Base-by-base conservation (phyloP, 2,113 vertebrate species). In the Thunnus maccoyii region DNA sequence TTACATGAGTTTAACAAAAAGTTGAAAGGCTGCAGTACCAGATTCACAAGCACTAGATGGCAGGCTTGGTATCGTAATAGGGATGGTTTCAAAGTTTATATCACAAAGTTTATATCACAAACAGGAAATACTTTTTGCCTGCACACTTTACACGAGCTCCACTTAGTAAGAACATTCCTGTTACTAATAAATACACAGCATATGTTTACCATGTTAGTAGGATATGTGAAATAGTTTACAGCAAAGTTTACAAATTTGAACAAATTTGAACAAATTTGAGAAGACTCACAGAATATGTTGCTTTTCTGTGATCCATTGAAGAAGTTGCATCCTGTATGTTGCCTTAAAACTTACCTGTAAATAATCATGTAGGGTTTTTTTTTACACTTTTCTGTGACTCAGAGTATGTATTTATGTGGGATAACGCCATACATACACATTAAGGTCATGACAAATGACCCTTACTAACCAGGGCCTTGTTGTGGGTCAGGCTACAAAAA, bases 41-140 rank as follows among this genome's bases (percentile, higher is more conserved):
- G 0, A 0, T 15, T 17, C 13, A 51, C 9, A 9, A 71, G 72
- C 94, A 94, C 90, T 89, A 94, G 94, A 92, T 93, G 94, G 86
- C 86, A 93, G 78, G 2, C 77, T 94, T 90, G 86, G 12, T 68
- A 65, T 80, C 80, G 22, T 32, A 72, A 86, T 85, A 18, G 4
- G 0, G 0, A 58, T 22, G 6, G 13, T 66, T 66, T 66, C 6
- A 41, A 66, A 51, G 5, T 10, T 63, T 17, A 41, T 41, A 9
- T 9, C 7, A 8, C 36, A 7, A 5, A 41, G 7, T 9, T 41
- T 41, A 6, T 41, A 41, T 79, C 71, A 76, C 20, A 76, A 69
- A 63, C 27, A 86, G 81, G 66, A 84, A 82, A 57, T 41, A 55
- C 30, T 47, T 70, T 52, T 32, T 41, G 72, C 50, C 55, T 56